A percentile compares a stretch with the other conserved stretches of the same genome.
Evolutionary conservation across 1,140 invertebrate genomes (phyloP).

Genomic region (Propsilocerus akamusi): DNA sequence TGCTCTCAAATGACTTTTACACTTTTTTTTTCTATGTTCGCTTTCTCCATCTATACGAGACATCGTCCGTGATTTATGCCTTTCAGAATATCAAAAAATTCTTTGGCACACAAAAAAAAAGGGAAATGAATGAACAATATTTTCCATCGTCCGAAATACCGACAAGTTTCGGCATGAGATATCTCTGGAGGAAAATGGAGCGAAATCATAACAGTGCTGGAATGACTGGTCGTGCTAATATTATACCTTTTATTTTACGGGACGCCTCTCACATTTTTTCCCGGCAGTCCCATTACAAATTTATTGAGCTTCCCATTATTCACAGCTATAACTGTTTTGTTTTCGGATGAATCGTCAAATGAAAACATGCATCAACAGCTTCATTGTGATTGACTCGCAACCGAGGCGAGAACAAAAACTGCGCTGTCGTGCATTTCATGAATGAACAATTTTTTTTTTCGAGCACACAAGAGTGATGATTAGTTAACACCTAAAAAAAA

Average conservation of each 20-base stretch:
- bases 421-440: not conserved
- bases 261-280: too few species aligned
- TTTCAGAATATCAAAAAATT: not conserved
- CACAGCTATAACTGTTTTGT: too few species aligned
- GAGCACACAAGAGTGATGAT: not conserved
- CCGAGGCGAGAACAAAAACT: not conserved
- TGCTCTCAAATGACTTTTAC: not conserved
- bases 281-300: too few species aligned
- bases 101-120: not conserved
- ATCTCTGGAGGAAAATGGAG: not conserved
- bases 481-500: not conserved
- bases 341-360: not conserved
- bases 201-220: not conserved
- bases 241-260: too few species aligned
- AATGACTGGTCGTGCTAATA: too few species aligned
- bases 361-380: not conserved
- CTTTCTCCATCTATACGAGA: too few species aligned
- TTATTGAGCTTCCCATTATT: too few species aligned
- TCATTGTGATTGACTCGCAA: not conserved
- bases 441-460: not conserved
- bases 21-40: not conserved
- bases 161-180: not conserved
- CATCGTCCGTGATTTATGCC: constrained; percentile 3
- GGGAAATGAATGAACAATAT: not conserved
- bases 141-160: not conserved